Evolutionary conservation across 2,113 vertebrate genomes (phyloP), one percentile per base, ranked within the genome.

Genomic region (Leucoraja erinaceus): DNA sequence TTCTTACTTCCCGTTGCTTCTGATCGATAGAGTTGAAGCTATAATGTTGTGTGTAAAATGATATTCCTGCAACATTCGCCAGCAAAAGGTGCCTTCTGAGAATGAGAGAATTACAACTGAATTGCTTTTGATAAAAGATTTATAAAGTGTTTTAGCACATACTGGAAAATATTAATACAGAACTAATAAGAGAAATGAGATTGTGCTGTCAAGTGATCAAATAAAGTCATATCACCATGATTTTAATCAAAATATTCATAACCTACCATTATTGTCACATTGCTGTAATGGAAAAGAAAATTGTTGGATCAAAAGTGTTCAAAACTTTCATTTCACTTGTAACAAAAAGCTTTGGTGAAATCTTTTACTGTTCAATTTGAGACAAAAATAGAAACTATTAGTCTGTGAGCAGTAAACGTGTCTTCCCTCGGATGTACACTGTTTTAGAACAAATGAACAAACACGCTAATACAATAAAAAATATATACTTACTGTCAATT

Each of bases 51-150:
- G 93, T 94, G 93, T 95, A 94, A 95, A 96, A 95, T 95, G 70
- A 95, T 95, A 95, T 95, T 94, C 94, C 93, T 93, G 93, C 93
- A 93, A 93, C 93, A 94, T 95, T 94, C 90, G 78, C 94, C 94
- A 93, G 93, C 94, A 95, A 95, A 94, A 93, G 28, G 92, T 83
- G 93, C 31, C 63, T 95, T 94, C 88, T 93, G 91, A 93, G 91
- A 94, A 95, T 95, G 94, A 95, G 78, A 95, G 94, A 95, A 95
- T 94, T 94, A 94, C 94, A 96, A 95, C 93, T 93, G 95, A 95
- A 96, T 94, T 94, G 95, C 94, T 93, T 95, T 94, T 94, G 95
- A 95, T 95, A 93, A 95, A 95, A 96, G 95, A 96, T 95, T 95
- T 95, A 96, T 96, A 95, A 95, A 95, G 94, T 95, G 86, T 70